Evolutionary conservation across 2,797 vertebrate genomes (phyloP).

Genomic region (Mallotus villosus): DNA sequence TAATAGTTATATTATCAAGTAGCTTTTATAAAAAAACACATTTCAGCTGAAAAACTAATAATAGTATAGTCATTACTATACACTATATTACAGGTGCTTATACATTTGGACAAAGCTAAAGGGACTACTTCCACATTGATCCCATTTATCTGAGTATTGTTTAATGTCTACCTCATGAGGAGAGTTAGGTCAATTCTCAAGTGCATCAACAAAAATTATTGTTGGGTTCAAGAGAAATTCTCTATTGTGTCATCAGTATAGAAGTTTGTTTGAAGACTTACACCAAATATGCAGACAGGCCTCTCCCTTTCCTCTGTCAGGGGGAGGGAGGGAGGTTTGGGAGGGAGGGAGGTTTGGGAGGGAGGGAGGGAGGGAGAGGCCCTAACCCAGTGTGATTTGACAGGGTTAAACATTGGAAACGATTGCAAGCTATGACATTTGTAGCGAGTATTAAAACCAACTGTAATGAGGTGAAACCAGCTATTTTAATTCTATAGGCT

Average conservation of each 20-base stretch:
- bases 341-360: constrained; percentile 15
- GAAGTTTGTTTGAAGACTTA: constrained; percentile 74
- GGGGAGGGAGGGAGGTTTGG: constrained; percentile 15
- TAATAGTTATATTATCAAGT: too few relatives aligned
- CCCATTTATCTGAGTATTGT: constrained; percentile 5
- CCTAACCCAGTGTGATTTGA: constrained; percentile 32
- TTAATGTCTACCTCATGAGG: neutral
- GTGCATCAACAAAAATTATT: constrained; percentile 7
- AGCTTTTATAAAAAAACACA: too few relatives aligned
- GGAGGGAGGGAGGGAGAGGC: constrained; percentile 21
- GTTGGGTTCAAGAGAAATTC: constrained; percentile 67
- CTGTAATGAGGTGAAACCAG: constrained; percentile 60
- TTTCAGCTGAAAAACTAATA: neutral
- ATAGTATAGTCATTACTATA: neutral
- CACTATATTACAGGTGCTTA: neutral
- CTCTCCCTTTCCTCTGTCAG: constrained; percentile 8
- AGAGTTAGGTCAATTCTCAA: constrained; percentile 9
- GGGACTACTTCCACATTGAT: constrained; percentile 17
- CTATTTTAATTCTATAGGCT: constrained; percentile 57
- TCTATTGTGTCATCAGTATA: constrained; percentile 73
- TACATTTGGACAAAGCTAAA: too few relatives aligned
- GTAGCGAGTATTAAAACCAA: constrained; percentile 50
- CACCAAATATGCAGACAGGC: constrained; percentile 70
- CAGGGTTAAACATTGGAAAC: constrained; percentile 61
- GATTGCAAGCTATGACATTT: constrained; percentile 69